Base-by-base conservation (phyloP, 2,797 vertebrate genomes). In the Syngnathus acus region DNA sequence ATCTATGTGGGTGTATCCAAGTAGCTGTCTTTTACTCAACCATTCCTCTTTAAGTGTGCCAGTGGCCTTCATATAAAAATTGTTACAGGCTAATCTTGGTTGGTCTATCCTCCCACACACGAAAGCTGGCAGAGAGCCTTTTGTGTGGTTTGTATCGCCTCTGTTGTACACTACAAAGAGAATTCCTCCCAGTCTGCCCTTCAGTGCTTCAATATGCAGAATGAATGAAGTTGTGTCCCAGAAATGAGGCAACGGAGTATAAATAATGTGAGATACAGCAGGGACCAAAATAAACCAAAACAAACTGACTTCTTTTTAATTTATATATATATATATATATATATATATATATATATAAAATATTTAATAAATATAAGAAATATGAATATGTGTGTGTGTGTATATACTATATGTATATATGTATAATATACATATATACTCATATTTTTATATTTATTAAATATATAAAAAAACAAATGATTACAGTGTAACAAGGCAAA, bases 131-230 rank as follows among this genome's bases (percentile, higher is more conserved):
- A 64, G 63, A 75, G 65, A 21, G 66, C 73, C 77, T 84, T 82
- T 84, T 82, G 73, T 86, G 73, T 65, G 73, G 72, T 71, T 76
- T 87, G 85, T 87, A 80, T 85, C 68, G 78, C 81, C 45, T 75
- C 5, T 67, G 67, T 74, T 81, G 61, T 79, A 61, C 67, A 74
- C 55, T 6, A 2, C 71, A 85, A 87, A 86, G 63, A 76, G 78
- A 86, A 69, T 79, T 81, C 78, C 82, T 84, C 75, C 43, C 65
- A 80, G 84, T 76, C 78, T 81, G 73, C 68, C 68, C 77, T 75
- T 79, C 68, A 78, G 62, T 75, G 75, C 65, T 72, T 73, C 59
- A 65, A 53, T 66, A 77, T 69, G 70, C 78, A 75, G 76, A 84
- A 80, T 42, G 76, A 67, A 81, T 32, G 32, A 66, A 73, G 62